phyloP scores from a whole-genome alignment of 2,888 invertebrate species.

The Zele albiditarsus region DNA sequence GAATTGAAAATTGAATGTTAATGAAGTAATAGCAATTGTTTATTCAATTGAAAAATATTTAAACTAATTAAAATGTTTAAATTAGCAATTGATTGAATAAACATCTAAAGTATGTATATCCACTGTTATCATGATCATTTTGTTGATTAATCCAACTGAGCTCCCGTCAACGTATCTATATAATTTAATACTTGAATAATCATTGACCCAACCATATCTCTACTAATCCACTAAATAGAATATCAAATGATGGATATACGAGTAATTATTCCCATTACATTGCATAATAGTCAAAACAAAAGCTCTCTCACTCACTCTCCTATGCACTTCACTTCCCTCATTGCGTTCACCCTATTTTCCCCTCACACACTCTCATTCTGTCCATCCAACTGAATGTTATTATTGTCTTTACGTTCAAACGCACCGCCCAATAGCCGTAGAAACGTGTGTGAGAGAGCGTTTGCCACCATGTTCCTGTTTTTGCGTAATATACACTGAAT shows the following conservation, averaged over 20 bases:
- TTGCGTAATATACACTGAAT: constrained; percentile 50
- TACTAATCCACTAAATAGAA: constrained; percentile 31
- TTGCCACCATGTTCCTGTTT: constrained; percentile 31
- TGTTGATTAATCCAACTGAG: neutral
- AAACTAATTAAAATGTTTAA: neutral
- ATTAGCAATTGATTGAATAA: neutral
- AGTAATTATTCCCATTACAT: constrained; percentile 45
- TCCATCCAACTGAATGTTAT: constrained; percentile 51
- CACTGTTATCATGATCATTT: neutral
- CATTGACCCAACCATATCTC: constrained; percentile 32
- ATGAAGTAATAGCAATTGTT: too few species aligned
- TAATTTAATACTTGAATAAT: constrained; percentile 41
- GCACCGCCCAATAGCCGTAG: constrained; percentile 42
- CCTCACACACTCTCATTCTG: constrained; percentile 7
- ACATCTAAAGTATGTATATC: constrained; percentile 13
- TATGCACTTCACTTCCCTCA: constrained; percentile 35
- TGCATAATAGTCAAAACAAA: constrained; percentile 40
- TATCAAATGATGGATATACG: constrained; percentile 38
- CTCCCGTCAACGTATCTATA: constrained; percentile 3
- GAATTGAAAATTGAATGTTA: too few species aligned
- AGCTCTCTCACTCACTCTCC: constrained; percentile 38
- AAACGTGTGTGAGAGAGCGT: constrained; percentile 44
- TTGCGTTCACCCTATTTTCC: constrained; percentile 13
- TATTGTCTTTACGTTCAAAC: constrained; percentile 54
- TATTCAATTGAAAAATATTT: too few species aligned